Conservation (phyloP, 2,888 invertebrate species). For the Drosophila neotestacea region DNA sequence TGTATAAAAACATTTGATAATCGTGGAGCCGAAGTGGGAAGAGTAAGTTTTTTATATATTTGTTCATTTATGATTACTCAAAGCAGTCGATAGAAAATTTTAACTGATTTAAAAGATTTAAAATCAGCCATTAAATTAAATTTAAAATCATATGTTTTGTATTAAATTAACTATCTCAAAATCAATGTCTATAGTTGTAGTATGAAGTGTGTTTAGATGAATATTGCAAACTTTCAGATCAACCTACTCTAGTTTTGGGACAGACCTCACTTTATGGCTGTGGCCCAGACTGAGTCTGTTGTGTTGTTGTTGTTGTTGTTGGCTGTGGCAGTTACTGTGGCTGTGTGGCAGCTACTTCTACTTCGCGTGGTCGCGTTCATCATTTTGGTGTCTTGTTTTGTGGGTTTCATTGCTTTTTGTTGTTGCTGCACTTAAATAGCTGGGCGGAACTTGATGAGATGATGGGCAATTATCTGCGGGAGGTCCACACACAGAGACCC, state of each 20-base stretch:
- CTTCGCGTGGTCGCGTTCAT: slow-evolving; percentile 79
- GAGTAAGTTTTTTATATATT: too few relatives aligned
- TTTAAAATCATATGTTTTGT: too few relatives aligned
- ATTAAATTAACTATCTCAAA: too few relatives aligned
- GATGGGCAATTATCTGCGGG: slow-evolving; percentile 85
- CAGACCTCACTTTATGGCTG: slow-evolving; percentile 12
- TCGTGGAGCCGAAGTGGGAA: too few relatives aligned
- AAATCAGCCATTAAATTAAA: too few relatives aligned
- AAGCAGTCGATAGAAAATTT: too few relatives aligned
- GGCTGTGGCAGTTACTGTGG: slow-evolving; percentile 17
- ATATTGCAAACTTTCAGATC: slow-evolving; percentile 10
- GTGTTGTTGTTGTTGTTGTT: slow-evolving; percentile 19
- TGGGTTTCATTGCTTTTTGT: slow-evolving; percentile 73
- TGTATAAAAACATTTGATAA: too few relatives aligned
- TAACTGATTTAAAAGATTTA: too few relatives aligned
- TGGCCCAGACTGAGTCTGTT: slow-evolving; percentile 18
- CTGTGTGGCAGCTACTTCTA: slow-evolving; percentile 69
- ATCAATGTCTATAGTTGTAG: background rate
- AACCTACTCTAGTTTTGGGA: slow-evolving; percentile 18
- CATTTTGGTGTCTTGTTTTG: slow-evolving; percentile 80
- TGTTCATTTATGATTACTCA: too few relatives aligned
- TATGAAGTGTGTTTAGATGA: background rate
- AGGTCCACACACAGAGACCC: slow-evolving; percentile 74
- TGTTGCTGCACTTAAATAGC: slow-evolving; percentile 80
- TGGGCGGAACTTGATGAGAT: slow-evolving; percentile 85